Evolutionary conservation across 2,797 vertebrate genomes (phyloP), one percentile per base, ranked within the genome.

Genomic region (Oryzias sinensis): DNA sequence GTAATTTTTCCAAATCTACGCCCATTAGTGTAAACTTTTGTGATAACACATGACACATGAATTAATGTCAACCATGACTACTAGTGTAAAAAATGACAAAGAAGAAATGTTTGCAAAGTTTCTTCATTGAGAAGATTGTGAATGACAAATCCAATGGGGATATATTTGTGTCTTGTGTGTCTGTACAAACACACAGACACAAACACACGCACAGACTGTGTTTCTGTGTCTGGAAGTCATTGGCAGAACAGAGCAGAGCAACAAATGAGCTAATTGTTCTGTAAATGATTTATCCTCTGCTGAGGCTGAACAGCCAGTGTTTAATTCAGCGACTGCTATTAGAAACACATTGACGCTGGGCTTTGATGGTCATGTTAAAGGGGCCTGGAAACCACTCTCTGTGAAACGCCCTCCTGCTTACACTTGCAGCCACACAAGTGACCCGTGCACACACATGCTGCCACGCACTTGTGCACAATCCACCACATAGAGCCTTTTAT

Each of bases 241-340:
- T 89, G 82, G 83, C 83, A 61, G 74, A 59, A 37, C 70, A 70
- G 86, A 86, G 83, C 80, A 48, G 76, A 90, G 82, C 86, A 90
- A 86, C 86, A 87, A 90, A 90, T 90, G 88, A 89, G 89, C 88
- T 90, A 90, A 91, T 90, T 89, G 87, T 85, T 82, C 83, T 88
- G 87, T 89, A 90, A 91, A 89, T 88, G 85, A 89, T 90, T 90
- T 88, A 89, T 89, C 73, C 86, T 86, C 75, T 81, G 82, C 77
- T 85, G 85, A 90, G 84, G 83, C 82, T 68, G 72, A 74, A 59
- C 66, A 82, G 80, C 79, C 82, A 77, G 82, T 86, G 86, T 88
- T 90, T 91, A 89, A 89, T 90, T 90, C 88, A 71, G 81, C 77
- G 74, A 79, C 86, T 74, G 77, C 86, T 88, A 90, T 90, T 89